Evolutionary conservation across 2,113 vertebrate species (phyloP).

Genomic region (Alaudala cheleensis): DNA sequence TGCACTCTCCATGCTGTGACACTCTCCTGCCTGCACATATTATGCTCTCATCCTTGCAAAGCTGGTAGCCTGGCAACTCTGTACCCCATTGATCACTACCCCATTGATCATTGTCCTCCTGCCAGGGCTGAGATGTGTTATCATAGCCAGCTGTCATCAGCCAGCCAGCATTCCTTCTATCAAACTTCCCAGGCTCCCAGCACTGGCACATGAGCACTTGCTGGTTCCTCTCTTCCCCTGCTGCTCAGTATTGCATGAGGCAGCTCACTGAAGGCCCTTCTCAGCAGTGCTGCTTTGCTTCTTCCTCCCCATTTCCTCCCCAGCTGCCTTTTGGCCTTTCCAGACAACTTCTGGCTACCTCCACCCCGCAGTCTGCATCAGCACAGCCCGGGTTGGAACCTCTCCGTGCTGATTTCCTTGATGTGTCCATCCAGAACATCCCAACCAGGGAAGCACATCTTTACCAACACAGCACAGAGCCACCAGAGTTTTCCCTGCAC

Average conservation of each 20-base stretch:
- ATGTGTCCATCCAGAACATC: not conserved
- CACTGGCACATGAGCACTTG: not conserved
- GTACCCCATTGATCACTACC: not conserved
- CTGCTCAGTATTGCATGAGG: not conserved
- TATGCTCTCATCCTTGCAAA: not conserved
- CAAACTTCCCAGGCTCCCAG: not conserved
- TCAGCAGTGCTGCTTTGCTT: not conserved
- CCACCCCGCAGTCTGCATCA: not conserved
- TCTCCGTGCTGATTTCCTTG: fast-evolving
- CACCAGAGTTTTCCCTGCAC: not conserved
- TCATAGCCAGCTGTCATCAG: not conserved
- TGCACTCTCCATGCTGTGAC: not conserved
- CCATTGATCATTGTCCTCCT: not conserved
- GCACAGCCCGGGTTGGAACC: not conserved
- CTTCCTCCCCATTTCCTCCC: not conserved
- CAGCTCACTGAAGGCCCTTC: not conserved
- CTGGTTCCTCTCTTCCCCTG: not conserved
- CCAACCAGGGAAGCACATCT: not conserved
- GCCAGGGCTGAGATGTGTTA: not conserved
- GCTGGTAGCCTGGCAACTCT: slow-evolving; percentile 2
- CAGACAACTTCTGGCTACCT: not conserved
- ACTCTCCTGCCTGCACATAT: not conserved
- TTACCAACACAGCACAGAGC: not conserved
- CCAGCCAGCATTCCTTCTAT: not conserved
- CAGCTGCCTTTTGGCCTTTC: not conserved